phyloP scores from a whole-genome alignment of 2,888 invertebrate genomes.

The Maniola hyperantus region DNA sequence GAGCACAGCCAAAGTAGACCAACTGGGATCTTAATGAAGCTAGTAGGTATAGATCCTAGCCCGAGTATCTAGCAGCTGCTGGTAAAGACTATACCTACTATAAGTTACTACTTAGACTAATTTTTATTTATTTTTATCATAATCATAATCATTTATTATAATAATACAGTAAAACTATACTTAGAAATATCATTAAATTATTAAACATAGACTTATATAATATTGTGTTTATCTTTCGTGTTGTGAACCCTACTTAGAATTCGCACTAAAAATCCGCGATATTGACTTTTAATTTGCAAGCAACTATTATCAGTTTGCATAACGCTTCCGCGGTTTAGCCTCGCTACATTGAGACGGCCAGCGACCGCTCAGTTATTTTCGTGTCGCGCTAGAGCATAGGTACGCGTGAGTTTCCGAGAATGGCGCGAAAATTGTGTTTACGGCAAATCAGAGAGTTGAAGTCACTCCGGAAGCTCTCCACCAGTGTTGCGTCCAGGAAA shows the following conservation, averaged over 20 bases:
- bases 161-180: too few relatives aligned
- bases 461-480: conserved; percentile 59
- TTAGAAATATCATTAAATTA: too few relatives aligned
- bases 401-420: conserved; percentile 56
- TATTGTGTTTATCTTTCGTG: too few relatives aligned
- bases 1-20: too few relatives aligned
- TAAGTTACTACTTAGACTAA: too few relatives aligned
- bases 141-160: too few relatives aligned
- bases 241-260: conserved; percentile 1
- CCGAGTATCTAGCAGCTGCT: too few relatives aligned
- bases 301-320: conserved; percentile 18
- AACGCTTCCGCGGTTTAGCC: conserved; percentile 22
- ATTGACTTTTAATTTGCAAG: conserved; percentile 19
- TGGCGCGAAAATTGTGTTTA: conserved; percentile 64
- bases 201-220: too few relatives aligned
- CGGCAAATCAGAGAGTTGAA: conserved; percentile 65
- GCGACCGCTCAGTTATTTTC: conserved; percentile 48
- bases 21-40: too few relatives aligned
- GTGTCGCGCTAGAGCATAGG: conserved; percentile 43
- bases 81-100: too few relatives aligned
- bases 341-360: conserved; percentile 9
- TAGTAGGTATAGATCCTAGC: too few relatives aligned
- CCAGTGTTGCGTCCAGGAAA: conserved; percentile 52
- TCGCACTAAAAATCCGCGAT: conserved; percentile 1
- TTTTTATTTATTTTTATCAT: too few relatives aligned